Percentiles rank a stretch among this genome's conserved stretches.
Conservation (phyloP, 2,888 invertebrate species). For the Drosophila histrio region DNA sequence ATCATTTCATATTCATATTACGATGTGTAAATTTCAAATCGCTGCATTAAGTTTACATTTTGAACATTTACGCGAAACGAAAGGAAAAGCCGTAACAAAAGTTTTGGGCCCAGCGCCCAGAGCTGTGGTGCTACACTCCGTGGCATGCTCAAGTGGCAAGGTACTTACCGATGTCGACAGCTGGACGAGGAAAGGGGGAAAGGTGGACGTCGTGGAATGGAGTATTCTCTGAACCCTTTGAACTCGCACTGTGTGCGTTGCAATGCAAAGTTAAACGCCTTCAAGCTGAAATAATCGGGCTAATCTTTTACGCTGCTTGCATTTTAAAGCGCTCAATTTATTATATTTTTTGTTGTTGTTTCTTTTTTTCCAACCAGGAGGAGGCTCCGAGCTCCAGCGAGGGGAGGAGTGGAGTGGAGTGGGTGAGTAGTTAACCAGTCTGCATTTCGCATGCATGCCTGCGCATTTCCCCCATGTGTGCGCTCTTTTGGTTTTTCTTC, state of each 20-base stretch:
- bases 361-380: background rate
- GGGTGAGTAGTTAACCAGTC: constrained; percentile 3
- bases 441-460: constrained; percentile 67
- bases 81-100: constrained; percentile 40
- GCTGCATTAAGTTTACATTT: constrained; percentile 48
- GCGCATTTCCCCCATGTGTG: constrained; percentile 12
- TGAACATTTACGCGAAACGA: constrained; percentile 37
- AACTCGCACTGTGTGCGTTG: constrained; percentile 58
- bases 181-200: background rate
- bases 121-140: constrained; percentile 12
- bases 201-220: background rate
- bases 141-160: constrained; percentile 53
- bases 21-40: constrained; percentile 72
- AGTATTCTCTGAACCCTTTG: constrained; percentile 68
- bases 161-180: constrained; percentile 8
- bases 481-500: constrained; percentile 24
- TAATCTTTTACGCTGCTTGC: constrained; percentile 83
- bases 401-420: background rate
- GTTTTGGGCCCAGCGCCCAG: constrained; percentile 28
- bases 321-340: constrained; percentile 75
- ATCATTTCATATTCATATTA: constrained; percentile 65
- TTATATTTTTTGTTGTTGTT: background rate
- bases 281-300: constrained; percentile 73
- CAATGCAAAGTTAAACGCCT: constrained; percentile 63
- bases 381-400: background rate